Percentiles rank a stretch among this genome's conserved stretches.
Evolutionary conservation across 1,140 invertebrate species (phyloP).

Genomic region (Lepidurus arcticus): DNA sequence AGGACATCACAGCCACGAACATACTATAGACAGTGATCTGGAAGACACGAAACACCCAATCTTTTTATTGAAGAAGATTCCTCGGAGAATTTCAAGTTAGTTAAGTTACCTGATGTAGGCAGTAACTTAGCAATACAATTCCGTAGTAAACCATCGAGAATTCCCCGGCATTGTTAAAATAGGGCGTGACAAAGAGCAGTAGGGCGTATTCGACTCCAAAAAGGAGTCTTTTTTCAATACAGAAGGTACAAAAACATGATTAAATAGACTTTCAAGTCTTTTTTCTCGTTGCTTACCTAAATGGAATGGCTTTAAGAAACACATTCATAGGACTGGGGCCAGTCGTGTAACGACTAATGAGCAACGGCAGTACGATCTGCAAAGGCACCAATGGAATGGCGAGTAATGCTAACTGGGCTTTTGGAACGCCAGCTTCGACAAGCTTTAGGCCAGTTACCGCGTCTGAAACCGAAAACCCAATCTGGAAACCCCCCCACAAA

Average conservation of each 20-base stretch:
- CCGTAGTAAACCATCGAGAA: conserved; percentile 75
- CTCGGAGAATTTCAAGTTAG: neutral
- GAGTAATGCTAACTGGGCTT: conserved; percentile 87
- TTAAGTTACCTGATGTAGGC: conserved; percentile 76
- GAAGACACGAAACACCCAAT: conserved; percentile 33
- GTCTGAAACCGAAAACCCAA: conserved; percentile 94
- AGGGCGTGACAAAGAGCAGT: conserved; percentile 79
- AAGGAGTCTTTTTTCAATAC: conserved; percentile 54
- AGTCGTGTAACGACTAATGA: conserved; percentile 80
- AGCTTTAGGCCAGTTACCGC: conserved; percentile 89
- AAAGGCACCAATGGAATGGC: conserved; percentile 88
- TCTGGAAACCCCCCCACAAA: conserved; percentile 63
- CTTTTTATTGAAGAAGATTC: neutral
- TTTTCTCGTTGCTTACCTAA: conserved; percentile 51
- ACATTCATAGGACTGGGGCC: conserved; percentile 82
- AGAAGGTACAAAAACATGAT: conserved; percentile 4
- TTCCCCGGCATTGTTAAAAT: conserved; percentile 55
- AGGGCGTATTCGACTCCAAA: conserved; percentile 76
- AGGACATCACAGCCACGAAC: conserved; percentile 77
- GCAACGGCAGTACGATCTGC: conserved; percentile 85
- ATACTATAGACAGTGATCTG: conserved; percentile 65
- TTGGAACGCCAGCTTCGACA: conserved; percentile 90
- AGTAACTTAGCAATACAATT: conserved; percentile 69
- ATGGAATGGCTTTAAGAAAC: conserved; percentile 83
- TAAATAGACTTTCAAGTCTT: conserved; percentile 6